Conservation (phyloP, 1,140 invertebrate species). For the Ips nitidus region DNA sequence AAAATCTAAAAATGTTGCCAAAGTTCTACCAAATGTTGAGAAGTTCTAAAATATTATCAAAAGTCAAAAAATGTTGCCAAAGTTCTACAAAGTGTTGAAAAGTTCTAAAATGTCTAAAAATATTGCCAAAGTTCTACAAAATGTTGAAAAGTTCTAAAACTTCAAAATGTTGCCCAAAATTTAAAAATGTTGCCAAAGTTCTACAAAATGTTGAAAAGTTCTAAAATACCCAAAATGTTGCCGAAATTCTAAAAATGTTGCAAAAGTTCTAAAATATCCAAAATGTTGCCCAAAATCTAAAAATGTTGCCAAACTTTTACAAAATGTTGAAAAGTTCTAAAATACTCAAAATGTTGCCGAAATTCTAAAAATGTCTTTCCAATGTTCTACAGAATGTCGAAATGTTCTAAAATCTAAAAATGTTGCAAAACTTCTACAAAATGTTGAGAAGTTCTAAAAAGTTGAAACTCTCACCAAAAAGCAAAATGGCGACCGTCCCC, state of each 20-base stretch:
- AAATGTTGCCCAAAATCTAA: too few relatives aligned
- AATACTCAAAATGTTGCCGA: not conserved
- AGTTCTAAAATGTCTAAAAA: too few relatives aligned
- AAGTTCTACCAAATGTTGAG: too few relatives aligned
- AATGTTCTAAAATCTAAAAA: not conserved
- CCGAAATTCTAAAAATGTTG: too few relatives aligned
- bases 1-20: too few relatives aligned
- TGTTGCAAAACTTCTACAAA: not conserved
- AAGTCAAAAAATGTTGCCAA: too few relatives aligned
- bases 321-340: not conserved
- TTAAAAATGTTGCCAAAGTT: not conserved
- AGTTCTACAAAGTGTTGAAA: too few relatives aligned
- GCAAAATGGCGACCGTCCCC: slow-evolving; percentile 33
- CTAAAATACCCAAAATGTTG: too few relatives aligned
- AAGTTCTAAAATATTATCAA: too few relatives aligned
- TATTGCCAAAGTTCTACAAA: too few relatives aligned
- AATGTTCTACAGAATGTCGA: not conserved
- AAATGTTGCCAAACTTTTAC: too few relatives aligned
- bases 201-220: not conserved
- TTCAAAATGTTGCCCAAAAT: not conserved
- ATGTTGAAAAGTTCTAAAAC: not conserved
- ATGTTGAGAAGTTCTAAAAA: not conserved
- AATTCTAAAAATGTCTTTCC: too few relatives aligned
- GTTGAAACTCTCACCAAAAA: slow-evolving; percentile 37
- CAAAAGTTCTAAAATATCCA: not conserved